Conservation (phyloP, 2,113 vertebrate genomes). For the Eptesicus fuscus region DNA sequence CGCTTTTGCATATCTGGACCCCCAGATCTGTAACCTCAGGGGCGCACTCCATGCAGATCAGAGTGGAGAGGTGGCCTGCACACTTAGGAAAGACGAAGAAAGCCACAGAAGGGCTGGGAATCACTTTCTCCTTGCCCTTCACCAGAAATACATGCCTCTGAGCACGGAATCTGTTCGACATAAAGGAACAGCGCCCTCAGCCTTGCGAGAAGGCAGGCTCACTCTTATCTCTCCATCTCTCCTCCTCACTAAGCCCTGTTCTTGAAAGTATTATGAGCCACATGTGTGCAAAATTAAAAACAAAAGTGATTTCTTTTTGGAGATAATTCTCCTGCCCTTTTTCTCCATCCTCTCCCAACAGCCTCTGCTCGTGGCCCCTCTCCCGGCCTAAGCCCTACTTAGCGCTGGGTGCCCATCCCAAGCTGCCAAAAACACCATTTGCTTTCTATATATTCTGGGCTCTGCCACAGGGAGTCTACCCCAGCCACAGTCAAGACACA, state of each 20-base stretch:
- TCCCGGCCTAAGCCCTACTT: neutral
- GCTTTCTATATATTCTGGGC: slow-evolving; percentile 34
- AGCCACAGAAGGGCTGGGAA: neutral
- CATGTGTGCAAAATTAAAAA: slow-evolving; percentile 69
- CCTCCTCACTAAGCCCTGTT: neutral
- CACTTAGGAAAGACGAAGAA: neutral
- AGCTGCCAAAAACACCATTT: slow-evolving; percentile 21
- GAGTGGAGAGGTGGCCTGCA: neutral
- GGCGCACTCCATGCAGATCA: neutral
- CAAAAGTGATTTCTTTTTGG: slow-evolving; percentile 60
- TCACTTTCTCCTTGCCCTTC: neutral
- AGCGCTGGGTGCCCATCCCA: neutral
- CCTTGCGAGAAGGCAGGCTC: neutral
- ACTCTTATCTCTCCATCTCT: slow-evolving; percentile 41
- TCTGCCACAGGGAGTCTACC: neutral
- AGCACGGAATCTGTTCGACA: neutral
- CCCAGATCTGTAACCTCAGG: neutral
- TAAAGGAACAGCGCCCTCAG: neutral
- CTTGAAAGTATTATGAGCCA: slow-evolving; percentile 47
- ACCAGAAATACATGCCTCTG: neutral
- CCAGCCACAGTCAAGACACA: slow-evolving; percentile 10
- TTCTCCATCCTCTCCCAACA: neutral
- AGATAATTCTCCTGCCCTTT: slow-evolving; percentile 24
- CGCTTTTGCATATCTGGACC: neutral
- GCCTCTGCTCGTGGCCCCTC: neutral